Evolutionary conservation across 2,797 vertebrate species (phyloP).

Genomic region (Acanthurus tractus): DNA sequence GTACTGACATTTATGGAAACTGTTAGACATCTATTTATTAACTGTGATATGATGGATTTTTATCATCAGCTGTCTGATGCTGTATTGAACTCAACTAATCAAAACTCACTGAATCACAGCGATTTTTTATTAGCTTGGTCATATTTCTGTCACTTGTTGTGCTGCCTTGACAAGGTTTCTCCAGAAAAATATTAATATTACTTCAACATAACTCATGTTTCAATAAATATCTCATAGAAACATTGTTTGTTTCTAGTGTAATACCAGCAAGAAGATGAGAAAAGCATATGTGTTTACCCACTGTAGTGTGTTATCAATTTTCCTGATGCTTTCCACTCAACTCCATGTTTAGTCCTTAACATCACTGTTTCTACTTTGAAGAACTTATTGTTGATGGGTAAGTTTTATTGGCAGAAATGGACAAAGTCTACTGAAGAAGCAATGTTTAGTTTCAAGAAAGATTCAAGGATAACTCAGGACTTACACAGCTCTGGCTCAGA

Average conservation of each 20-base stretch:
- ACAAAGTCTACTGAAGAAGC: neutral
- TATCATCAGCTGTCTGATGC: neutral
- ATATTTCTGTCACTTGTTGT: neutral
- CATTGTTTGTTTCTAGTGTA: neutral
- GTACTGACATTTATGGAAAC: slow-evolving; percentile 2
- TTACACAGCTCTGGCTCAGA: slow-evolving; percentile 1
- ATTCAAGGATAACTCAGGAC: slow-evolving; percentile 3
- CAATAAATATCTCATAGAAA: neutral
- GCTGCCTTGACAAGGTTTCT: neutral
- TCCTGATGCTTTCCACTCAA: neutral
- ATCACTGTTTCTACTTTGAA: slow-evolving; percentile 3
- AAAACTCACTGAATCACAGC: neutral
- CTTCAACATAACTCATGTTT: neutral
- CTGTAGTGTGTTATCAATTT: neutral
- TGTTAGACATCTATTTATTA: neutral
- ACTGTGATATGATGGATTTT: neutral
- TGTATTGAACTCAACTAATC: neutral
- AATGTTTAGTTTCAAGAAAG: neutral
- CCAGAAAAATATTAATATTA: neutral
- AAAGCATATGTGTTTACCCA: neutral
- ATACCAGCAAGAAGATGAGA: neutral
- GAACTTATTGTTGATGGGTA: neutral
- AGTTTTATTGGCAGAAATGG: neutral
- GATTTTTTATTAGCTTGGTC: neutral
- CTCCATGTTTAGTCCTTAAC: neutral